phyloP scores from a whole-genome alignment of 2,888 invertebrate species.

The Schrankia costaestrigalis region DNA sequence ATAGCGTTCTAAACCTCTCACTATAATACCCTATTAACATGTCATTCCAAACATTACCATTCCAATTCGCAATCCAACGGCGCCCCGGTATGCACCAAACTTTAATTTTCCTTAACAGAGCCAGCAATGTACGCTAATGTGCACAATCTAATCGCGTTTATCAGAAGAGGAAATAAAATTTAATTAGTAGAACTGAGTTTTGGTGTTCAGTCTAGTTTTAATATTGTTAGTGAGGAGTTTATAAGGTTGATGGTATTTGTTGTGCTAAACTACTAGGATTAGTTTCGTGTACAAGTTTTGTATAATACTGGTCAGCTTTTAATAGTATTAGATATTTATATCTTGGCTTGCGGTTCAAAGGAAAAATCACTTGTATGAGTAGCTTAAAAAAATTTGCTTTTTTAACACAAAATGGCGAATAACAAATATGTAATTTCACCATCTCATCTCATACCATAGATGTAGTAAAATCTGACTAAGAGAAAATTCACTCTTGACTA shows the following conservation, averaged over 20 bases:
- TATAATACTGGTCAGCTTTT: constrained; percentile 16
- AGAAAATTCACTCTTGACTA: too few species aligned
- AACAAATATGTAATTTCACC: too few species aligned
- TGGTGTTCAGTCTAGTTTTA: constrained; percentile 23
- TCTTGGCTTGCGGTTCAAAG: too few species aligned
- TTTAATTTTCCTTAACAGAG: constrained; percentile 10
- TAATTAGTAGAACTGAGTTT: constrained; percentile 24
- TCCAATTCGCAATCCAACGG: constrained; percentile 17
- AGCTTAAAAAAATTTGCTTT: too few species aligned
- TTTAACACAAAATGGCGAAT: too few species aligned
- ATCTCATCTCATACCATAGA: too few species aligned
- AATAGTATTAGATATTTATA: constrained; percentile 2
- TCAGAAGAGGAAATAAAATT: constrained; percentile 23
- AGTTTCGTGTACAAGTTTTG: constrained; percentile 10
- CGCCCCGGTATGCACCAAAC: constrained; percentile 9
- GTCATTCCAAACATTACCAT: constrained; percentile 14
- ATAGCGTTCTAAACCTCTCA: constrained; percentile 9
- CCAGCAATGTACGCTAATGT: constrained; percentile 13
- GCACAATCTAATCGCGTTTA: constrained; percentile 18
- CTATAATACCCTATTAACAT: constrained; percentile 14
- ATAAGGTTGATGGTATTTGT: constrained; percentile 23
- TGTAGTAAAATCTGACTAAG: too few species aligned
- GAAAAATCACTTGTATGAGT: too few species aligned
- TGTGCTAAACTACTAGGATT: constrained; percentile 15
- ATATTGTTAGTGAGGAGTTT: constrained; percentile 18